Percentiles rank a stretch among this genome's conserved stretches.
Conservation (phyloP, 2,888 invertebrate species). For the Arrhopalites spinosus region DNA sequence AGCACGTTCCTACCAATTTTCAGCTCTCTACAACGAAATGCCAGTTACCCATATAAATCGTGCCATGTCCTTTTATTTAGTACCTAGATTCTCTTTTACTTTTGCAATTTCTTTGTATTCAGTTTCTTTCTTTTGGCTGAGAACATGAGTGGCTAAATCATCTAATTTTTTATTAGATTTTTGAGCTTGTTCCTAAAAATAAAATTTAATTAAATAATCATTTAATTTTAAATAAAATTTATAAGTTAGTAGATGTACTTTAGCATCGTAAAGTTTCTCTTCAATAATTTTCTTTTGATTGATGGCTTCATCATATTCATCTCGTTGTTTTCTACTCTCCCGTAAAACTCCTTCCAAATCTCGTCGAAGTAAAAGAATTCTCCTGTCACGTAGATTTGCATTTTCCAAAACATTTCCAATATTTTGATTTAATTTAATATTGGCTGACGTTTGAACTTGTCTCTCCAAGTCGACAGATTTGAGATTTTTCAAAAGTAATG, state of each 20-base stretch:
- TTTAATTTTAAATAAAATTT: background rate
- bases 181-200: slow-evolving; percentile 28
- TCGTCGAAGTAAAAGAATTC: slow-evolving; percentile 39
- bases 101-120: slow-evolving; percentile 41
- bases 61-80: too few species aligned
- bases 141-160: slow-evolving; percentile 43
- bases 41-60: too few species aligned
- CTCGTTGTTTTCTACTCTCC: slow-evolving; percentile 44
- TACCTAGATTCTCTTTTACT: too few species aligned
- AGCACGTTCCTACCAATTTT: too few species aligned
- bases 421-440: slow-evolving; percentile 45
- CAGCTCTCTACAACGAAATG: too few species aligned
- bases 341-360: slow-evolving; percentile 45
- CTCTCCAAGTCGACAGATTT: slow-evolving; percentile 42
- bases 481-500: slow-evolving; percentile 39
- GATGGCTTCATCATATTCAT: slow-evolving; percentile 39
- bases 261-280: slow-evolving; percentile 34
- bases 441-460: slow-evolving; percentile 44
- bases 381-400: slow-evolving; percentile 45
- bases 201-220: background rate
- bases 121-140: slow-evolving; percentile 51
- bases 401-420: slow-evolving; percentile 44
- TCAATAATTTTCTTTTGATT: slow-evolving; percentile 36
- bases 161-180: slow-evolving; percentile 29
- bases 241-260: slow-evolving; percentile 12